These are phyloP conservation scores for Pedionomus torquatus DNA, from an alignment of 2,113 vertebrate genomes.

Conservation along the genomic window DNA sequence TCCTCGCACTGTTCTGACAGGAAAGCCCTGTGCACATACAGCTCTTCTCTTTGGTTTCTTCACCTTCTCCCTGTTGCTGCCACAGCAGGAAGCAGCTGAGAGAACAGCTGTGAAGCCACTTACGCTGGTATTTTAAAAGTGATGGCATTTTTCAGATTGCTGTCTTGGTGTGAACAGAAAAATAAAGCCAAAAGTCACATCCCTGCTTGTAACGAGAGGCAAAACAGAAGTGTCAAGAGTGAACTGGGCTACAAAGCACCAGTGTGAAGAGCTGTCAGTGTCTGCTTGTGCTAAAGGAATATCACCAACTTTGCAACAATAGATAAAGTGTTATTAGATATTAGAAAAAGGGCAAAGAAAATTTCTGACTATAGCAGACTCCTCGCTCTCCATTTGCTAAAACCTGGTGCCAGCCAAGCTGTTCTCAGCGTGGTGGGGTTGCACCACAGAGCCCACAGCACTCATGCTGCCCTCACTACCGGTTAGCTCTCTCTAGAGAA, in stretches of 20 bases:
- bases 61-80: background rate
- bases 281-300: background rate
- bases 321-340: too few species aligned
- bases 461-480: background rate
- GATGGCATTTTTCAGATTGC: background rate
- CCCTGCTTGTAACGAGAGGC: background rate
- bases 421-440: background rate
- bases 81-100: background rate
- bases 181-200: background rate
- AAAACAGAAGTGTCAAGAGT: background rate
- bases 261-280: background rate
- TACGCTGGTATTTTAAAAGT: background rate
- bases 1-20: background rate
- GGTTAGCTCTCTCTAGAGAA: background rate
- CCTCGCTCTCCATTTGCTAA: background rate
- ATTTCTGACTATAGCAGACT: background rate
- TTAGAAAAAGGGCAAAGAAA: background rate
- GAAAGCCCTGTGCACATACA: background rate
- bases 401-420: background rate
- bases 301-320: background rate
- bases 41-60: background rate
- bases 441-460: background rate
- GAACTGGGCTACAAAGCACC: background rate
- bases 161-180: background rate
- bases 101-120: background rate